Evolutionary conservation across 1,140 invertebrate species (phyloP), one percentile per base, ranked within the genome.

Genomic region (Heterodera carotae): DNA sequence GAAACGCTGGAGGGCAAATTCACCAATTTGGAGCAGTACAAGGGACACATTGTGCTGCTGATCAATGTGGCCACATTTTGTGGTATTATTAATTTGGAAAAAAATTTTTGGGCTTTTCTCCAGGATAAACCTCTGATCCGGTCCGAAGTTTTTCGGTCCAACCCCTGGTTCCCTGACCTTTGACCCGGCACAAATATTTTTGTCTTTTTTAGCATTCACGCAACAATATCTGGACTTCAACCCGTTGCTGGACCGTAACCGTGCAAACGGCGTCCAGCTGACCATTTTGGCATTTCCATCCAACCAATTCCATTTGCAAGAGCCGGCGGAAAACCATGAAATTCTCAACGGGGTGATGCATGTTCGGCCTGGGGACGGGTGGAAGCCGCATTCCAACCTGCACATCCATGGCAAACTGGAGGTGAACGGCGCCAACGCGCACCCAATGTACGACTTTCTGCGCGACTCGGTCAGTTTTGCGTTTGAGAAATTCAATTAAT

Each of bases 11-110:
- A 87, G 75, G 85, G 85, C 25, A 75, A 86, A 64, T 85, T 78
- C 80, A 85, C 77, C 12, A 81, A 82, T 22, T 80, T 89, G 29
- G 81, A 82, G 6, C 75, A 85, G 70, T 89, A 89, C 84, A 79
- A 80, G 71, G 88, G 88, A 27, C 84, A 88, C 67, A 88, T 89
- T 29, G 72, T 88, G 36, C 75, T 89, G 39, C 81, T 90, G 22
- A 88, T 89, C 22, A 90, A 90, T 81, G 86, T 89, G 64, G 89
- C 89, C 31, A 89, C 89, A 69, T 90, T 88, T 87, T 90, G 89
- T 75, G 83, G 84, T 86, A 43, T 69, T 81, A 75, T 79, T 34
- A 75, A 36, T 77, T 78, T 4, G 8, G 12, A 34, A 36, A 60
- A 34, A 5, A 29, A 77, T 2, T 78, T n/a, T n/a, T n/a, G n/a